Conservation (phyloP, 2,888 invertebrate species). For the Himalopsyche anomala region DNA sequence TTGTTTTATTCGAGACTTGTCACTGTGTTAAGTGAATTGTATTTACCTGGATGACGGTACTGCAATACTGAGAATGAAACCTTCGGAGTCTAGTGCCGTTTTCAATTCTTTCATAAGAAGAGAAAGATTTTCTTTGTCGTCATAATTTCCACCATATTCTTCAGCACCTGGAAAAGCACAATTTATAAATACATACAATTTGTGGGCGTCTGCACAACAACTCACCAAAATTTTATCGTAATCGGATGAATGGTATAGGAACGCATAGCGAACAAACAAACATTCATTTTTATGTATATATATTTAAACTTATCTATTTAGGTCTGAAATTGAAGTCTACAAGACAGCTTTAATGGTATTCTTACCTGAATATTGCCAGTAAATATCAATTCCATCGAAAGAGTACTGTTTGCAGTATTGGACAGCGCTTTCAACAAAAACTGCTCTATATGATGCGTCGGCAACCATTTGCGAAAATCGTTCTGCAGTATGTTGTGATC, state of each 20-base stretch:
- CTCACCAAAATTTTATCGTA: too few species aligned
- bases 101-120: slow-evolving; percentile 79
- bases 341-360: not conserved
- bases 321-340: not conserved
- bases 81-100: slow-evolving; percentile 77
- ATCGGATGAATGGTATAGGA: too few species aligned
- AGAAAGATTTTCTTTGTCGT: slow-evolving; percentile 78
- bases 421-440: slow-evolving; percentile 81
- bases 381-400: slow-evolving; percentile 89
- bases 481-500: slow-evolving; percentile 84
- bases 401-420: slow-evolving; percentile 81
- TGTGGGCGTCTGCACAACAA: too few species aligned
- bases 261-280: too few species aligned
- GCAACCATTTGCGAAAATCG: slow-evolving; percentile 81
- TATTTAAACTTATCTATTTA: not conserved
- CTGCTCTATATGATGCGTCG: slow-evolving; percentile 74
- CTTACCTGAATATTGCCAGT: slow-evolving; percentile 85
- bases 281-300: too few species aligned
- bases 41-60: slow-evolving; percentile 78
- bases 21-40: too few species aligned
- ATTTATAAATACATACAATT: not conserved
- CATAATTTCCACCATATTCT: slow-evolving; percentile 66
- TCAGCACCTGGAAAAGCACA: slow-evolving; percentile 54
- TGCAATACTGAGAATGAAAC: slow-evolving; percentile 78
- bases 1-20: too few species aligned